phyloP scores from a whole-genome alignment of 2,888 invertebrate genomes.

The Rhagonycha lutea region DNA sequence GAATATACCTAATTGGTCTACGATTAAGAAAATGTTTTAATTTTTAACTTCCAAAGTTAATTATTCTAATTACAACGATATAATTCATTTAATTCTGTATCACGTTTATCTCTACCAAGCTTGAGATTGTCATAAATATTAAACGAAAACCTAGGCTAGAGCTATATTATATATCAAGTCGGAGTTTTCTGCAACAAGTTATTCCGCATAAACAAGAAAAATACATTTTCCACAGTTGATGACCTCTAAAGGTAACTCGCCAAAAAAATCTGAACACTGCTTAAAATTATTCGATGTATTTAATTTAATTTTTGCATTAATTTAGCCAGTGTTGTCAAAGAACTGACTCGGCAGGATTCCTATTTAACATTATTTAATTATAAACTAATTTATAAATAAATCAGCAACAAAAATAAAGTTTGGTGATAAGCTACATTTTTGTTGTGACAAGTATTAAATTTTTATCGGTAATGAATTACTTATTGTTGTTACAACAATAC shows the following conservation, averaged over 20 bases:
- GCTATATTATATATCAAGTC: background rate
- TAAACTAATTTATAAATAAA: too few relatives aligned
- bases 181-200: background rate
- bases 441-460: too few relatives aligned
- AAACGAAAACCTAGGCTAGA: background rate
- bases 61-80: background rate
- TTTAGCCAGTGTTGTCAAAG: background rate
- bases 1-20: too few relatives aligned
- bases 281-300: background rate
- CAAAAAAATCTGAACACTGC: background rate
- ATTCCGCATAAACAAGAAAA: background rate
- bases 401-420: too few relatives aligned
- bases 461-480: too few relatives aligned
- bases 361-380: background rate
- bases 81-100: background rate
- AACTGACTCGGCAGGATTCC: background rate
- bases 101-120: background rate
- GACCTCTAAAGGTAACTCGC: background rate
- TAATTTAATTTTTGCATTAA: background rate
- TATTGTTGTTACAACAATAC: too few relatives aligned
- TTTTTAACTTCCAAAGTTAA: background rate
- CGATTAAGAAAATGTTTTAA: too few relatives aligned
- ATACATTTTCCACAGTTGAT: background rate
- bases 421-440: too few relatives aligned
- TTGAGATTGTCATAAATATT: background rate